A percentile compares a stretch with the other conserved stretches of the same genome.
These are phyloP conservation scores for Diplodus sargus DNA, from an alignment of 2,797 vertebrate species.

Conservation along the genomic window DNA sequence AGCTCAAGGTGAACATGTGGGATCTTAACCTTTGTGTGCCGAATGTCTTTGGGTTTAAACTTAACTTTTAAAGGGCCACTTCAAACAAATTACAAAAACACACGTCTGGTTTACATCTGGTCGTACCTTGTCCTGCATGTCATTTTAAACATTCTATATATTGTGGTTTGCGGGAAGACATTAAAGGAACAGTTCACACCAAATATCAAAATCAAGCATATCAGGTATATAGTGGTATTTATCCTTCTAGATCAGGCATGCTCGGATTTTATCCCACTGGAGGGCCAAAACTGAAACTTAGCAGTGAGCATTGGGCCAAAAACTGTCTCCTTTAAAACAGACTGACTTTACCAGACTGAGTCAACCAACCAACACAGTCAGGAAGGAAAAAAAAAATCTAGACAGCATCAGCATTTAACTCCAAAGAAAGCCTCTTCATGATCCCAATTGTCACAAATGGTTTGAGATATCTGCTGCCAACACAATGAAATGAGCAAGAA, in stretches of 20 bases:
- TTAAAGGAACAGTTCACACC: neutral
- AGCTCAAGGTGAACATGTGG: conserved; percentile 57
- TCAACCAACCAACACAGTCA: neutral
- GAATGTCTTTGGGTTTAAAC: conserved; percentile 4
- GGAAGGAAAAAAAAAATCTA: neutral
- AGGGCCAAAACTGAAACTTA: too few species aligned
- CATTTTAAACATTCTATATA: conserved; percentile 4
- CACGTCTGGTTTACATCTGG: neutral
- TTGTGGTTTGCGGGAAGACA: neutral
- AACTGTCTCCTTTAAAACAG: too few species aligned
- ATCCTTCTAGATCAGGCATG: too few species aligned
- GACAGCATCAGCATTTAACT: neutral
- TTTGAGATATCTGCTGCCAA: conserved; percentile 3
- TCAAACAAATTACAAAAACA: conserved; percentile 13
- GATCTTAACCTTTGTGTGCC: conserved; percentile 28
- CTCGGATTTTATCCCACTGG: too few species aligned
- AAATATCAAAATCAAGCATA: too few species aligned
- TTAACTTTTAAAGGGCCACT: neutral
- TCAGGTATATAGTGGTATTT: too few species aligned
- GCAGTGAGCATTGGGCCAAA: too few species aligned
- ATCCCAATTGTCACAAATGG: neutral
- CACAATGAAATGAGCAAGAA: neutral
- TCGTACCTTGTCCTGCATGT: neutral
- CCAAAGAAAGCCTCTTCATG: neutral
- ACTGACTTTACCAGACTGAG: neutral